Percentiles rank a stretch among this genome's conserved stretches.
phyloP scores from a whole-genome alignment of 2,113 vertebrate genomes.

The Apeltes quadracus region DNA sequence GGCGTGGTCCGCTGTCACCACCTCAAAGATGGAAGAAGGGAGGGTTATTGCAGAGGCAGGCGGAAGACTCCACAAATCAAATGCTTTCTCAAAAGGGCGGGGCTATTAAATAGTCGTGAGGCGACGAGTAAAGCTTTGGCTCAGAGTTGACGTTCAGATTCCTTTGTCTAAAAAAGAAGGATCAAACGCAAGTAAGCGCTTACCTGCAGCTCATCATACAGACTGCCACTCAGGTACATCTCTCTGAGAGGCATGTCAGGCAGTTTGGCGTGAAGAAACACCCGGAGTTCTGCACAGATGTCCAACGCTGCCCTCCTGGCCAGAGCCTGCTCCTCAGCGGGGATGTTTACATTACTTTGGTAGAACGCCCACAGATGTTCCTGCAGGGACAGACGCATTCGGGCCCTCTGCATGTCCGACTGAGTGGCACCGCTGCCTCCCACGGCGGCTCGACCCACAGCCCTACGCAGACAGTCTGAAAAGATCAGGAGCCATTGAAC shows the following conservation, averaged over 20 bases:
- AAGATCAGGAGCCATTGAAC: background rate
- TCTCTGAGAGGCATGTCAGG: slow-evolving; percentile 97
- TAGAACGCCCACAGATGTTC: slow-evolving; percentile 92
- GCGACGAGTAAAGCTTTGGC: background rate
- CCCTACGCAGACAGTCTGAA: slow-evolving; percentile 73
- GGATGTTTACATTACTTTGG: slow-evolving; percentile 86
- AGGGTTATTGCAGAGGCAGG: background rate
- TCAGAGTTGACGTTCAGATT: background rate
- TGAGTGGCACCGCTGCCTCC: slow-evolving; percentile 69
- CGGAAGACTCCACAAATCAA: background rate
- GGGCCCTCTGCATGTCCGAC: slow-evolving; percentile 88
- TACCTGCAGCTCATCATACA: slow-evolving; percentile 96
- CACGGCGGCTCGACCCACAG: slow-evolving; percentile 62
- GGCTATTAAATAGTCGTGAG: background rate
- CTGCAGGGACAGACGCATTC: slow-evolving; percentile 92
- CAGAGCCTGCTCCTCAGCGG: slow-evolving; percentile 86
- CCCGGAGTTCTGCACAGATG: slow-evolving; percentile 92
- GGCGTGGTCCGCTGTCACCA: slow-evolving; percentile 96
- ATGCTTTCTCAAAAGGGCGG: background rate
- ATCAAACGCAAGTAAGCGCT: background rate
- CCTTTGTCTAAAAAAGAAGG: background rate
- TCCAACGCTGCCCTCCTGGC: slow-evolving; percentile 94
- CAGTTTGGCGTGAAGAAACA: slow-evolving; percentile 92
- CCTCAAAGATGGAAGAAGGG: slow-evolving; percentile 72
- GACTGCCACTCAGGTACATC: slow-evolving; percentile 97